Evolutionary conservation across 2,797 vertebrate species (phyloP).

Genomic region (Sebastes diploproa): DNA sequence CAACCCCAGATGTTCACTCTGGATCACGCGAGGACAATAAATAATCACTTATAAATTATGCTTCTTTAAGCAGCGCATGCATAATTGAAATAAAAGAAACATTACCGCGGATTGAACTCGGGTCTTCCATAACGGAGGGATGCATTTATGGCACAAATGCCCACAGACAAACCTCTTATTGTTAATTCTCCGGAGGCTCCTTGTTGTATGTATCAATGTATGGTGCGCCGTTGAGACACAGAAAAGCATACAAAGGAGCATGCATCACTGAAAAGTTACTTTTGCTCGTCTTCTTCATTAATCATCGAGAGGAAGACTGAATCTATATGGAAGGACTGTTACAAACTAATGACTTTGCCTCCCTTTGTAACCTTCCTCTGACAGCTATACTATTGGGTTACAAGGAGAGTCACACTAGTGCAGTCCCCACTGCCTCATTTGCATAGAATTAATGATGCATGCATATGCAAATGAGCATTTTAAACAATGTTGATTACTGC

Average conservation of each 20-base stretch:
- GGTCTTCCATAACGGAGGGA: conserved; percentile 2
- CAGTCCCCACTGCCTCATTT: conserved; percentile 75
- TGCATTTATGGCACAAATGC: conserved; percentile 36
- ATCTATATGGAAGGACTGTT: conserved; percentile 57
- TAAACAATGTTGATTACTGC: conserved; percentile 84
- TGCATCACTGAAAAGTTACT: conserved; percentile 49
- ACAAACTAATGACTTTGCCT: conserved; percentile 75
- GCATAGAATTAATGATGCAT: conserved; percentile 85
- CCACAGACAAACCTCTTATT: conserved; percentile 28
- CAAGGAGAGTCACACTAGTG: conserved; percentile 76
- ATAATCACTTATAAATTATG: conserved; percentile 48
- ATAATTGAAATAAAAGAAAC: conserved; percentile 46
- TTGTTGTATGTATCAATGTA: conserved; percentile 29
- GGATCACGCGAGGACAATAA: conserved; percentile 41
- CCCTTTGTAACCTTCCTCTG: conserved; percentile 78
- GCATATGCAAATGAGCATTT: conserved; percentile 85
- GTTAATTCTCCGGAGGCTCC: conserved; percentile 29
- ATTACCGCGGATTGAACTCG: conserved; percentile 26
- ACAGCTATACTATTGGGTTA: conserved; percentile 79
- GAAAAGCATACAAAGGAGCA: conserved; percentile 21
- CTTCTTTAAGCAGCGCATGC: conserved; percentile 35
- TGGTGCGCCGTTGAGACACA: conserved; percentile 6
- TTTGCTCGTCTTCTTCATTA: conserved; percentile 58
- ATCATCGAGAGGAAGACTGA: conserved; percentile 50
- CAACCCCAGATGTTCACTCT: conserved; percentile 13